phyloP scores from a whole-genome alignment of 2,797 vertebrate genomes.

The Thripadectes ignobilis region DNA sequence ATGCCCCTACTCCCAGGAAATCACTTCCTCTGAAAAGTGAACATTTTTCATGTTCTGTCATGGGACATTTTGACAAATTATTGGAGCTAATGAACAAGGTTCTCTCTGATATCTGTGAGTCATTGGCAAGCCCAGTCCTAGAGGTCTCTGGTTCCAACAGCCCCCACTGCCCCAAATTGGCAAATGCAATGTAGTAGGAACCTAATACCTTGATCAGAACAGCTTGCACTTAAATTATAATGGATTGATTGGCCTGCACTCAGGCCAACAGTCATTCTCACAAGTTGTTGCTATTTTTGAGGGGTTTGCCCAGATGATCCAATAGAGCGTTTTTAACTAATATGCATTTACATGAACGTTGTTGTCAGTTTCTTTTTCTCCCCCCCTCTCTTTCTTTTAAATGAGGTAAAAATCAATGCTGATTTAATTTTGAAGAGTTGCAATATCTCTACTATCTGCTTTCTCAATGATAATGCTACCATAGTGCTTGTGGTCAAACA shows the following conservation, averaged over 20 bases:
- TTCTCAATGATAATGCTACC: background rate
- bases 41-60: background rate
- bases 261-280: background rate
- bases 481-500: background rate
- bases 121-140: background rate
- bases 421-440: background rate
- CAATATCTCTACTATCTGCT: background rate
- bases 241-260: background rate
- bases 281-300: background rate
- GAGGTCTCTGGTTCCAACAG: background rate
- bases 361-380: background rate
- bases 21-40: background rate
- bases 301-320: background rate
- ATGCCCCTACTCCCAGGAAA: background rate
- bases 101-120: background rate
- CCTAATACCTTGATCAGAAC: background rate
- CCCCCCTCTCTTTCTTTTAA: background rate
- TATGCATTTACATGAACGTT: background rate
- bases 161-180: background rate
- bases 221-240: slow-evolving; percentile 22
- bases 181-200: background rate
- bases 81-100: background rate
- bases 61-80: background rate
- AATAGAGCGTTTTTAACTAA: background rate
- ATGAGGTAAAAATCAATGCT: background rate